Evolutionary conservation across 2,113 vertebrate species (phyloP), one percentile per base, ranked within the genome.

Genomic region (Puffinus mauretanicus): DNA sequence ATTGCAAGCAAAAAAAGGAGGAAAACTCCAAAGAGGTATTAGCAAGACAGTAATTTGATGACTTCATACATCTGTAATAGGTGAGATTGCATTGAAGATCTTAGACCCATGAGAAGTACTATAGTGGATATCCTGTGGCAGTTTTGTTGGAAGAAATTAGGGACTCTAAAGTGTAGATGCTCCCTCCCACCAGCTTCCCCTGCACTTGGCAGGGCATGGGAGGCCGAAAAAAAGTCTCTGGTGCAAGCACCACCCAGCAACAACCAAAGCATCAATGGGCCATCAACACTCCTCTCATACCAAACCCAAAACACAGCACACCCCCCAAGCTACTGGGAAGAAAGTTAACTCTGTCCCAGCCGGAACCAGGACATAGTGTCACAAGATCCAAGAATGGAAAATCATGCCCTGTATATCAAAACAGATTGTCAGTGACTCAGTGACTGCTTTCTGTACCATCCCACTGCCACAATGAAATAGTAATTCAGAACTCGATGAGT

Each of bases 401-500:
- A 93, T 60, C 22, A 38, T 36, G 24, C 5, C 27, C 18, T 46
- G 1, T 27, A 42, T 65, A 79, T 83, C 67, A 92, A 54, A 90
- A 17, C 38, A 66, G 30, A 54, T 36, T 32, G 57, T 66, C 17
- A 54, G 17, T 2, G 2, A 40, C 30, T 66, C 17, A 54, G 17
- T 2, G 2, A 40, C 30, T 72, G 36, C 62, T 77, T 92, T 82
- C 14, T 67, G 46, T 83, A 44, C 32, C 24, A 4, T 34, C 13
- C 21, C 40, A 29, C n/a, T 72, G 42, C 27, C 20, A 25, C 42
- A 60, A 16, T 26, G 16, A 78, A 84, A 84, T 4, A 70, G 11
- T 8, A 36, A 55, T 78, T 83, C 12, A 24, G 30, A 38, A 38
- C 19, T 64, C 0, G 0, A 32, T 12, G 40, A 1, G 0, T 44